Conservation (phyloP, 2,888 invertebrate genomes). For the Drosophila greeni region DNA sequence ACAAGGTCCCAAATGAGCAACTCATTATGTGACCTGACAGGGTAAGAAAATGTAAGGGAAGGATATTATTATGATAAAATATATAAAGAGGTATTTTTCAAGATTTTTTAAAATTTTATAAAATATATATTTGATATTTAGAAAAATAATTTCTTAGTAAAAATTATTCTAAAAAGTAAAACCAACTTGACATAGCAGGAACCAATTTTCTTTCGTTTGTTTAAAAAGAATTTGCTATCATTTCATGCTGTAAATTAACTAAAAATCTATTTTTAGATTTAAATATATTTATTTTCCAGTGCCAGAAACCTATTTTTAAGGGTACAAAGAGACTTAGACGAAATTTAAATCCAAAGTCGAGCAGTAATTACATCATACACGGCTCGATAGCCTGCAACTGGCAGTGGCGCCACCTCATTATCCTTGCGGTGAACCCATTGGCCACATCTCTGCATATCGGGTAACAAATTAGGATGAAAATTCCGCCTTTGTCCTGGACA, state of each 20-base stretch:
- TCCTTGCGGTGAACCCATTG: constrained; percentile 30
- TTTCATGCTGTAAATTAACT: no score
- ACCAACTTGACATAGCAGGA: background rate
- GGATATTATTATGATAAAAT: background rate
- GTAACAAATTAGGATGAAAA: constrained; percentile 42
- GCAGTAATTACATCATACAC: constrained; percentile 34
- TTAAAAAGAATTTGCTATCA: no score
- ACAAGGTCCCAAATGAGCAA: constrained; percentile 25
- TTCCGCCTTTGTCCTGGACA: constrained; percentile 7
- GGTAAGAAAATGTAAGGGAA: background rate
- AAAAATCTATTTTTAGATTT: no score
- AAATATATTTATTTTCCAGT: background rate
- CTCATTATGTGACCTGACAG: constrained; percentile 26
- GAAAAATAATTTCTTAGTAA: background rate
- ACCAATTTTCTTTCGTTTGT: no score
- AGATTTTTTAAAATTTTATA: background rate
- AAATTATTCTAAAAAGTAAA: background rate
- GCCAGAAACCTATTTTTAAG: background rate
- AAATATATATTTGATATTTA: background rate
- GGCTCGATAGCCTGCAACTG: constrained; percentile 17
- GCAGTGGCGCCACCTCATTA: constrained; percentile 30
- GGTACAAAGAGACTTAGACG: background rate
- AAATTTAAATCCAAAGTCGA: constrained; percentile 35
- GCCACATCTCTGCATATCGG: constrained; percentile 25
- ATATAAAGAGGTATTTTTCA: background rate